Evolutionary conservation across 2,797 vertebrate species (phyloP).

Genomic region (Syndactyla subalaris): DNA sequence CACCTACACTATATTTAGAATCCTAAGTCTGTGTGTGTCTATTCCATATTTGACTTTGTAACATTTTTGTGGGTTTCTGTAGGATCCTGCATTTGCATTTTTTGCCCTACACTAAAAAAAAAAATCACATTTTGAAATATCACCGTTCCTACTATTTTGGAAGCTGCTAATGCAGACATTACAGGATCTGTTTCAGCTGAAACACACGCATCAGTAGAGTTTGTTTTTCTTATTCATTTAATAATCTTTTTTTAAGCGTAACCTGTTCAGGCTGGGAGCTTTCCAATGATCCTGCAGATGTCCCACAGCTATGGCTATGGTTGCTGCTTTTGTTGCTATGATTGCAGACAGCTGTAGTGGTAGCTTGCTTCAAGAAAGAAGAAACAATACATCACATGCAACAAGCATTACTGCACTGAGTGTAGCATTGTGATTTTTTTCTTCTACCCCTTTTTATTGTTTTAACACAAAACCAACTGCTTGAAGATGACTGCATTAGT

Average conservation of each 20-base stretch:
- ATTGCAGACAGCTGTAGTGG: conserved; percentile 54
- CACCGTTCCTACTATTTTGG: background rate
- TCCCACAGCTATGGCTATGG: conserved; percentile 48
- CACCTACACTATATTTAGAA: background rate
- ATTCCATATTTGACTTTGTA: background rate
- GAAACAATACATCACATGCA: conserved; percentile 55
- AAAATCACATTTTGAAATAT: background rate
- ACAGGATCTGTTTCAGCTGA: background rate
- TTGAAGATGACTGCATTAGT: conserved; percentile 44
- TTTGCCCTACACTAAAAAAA: background rate
- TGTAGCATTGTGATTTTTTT: background rate
- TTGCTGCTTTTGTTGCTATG: conserved; percentile 72
- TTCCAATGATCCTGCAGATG: conserved; percentile 39
- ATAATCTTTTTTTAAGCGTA: background rate
- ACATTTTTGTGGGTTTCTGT: background rate
- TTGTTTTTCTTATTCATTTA: background rate
- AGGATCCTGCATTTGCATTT: background rate
- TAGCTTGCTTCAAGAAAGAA: conserved; percentile 45
- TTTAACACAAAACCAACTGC: conserved; percentile 27
- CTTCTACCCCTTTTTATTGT: background rate
- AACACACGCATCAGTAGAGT: background rate
- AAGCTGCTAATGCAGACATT: background rate
- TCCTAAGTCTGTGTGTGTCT: background rate
- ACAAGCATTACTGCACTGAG: conserved; percentile 35
- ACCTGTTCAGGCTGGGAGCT: conserved; percentile 43